Base-by-base conservation (phyloP, 2,888 invertebrate species). In the Coleophora flavipennella region DNA sequence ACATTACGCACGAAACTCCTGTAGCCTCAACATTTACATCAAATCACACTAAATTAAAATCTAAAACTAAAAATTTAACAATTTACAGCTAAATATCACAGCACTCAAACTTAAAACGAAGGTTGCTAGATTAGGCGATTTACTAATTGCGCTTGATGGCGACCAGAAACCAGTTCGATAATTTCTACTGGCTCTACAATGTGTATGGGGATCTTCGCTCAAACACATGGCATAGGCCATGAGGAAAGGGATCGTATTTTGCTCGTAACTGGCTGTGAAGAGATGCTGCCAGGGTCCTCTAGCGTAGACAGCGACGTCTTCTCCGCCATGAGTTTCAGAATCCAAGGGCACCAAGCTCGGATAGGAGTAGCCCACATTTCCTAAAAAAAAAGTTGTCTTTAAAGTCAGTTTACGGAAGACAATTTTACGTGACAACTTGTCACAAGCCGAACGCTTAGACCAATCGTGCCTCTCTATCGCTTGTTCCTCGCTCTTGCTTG, bases 221-320 rank as follows among this genome's bases (percentile, higher is more conserved):
- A 92, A 72, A 51, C 92, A 92, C 56, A 91, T 86, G 1, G 92
- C 92, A 53, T 89, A 93, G 0, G 87, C 89, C 78, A 92, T 89
- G 13, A 91, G 87, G 57, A 94, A 91, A 0, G 94, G 92, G 10
- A 95, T 90, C 42, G 89, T 86, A 57, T 88, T 90, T 64, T 95
- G 93, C 55, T 95, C 93, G 54, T 91, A 90, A 37, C 89, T 90
- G 12, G 94, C 91, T 0, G 91, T 89, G 67, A 95, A 92, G 3
- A 95, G 85, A 59, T 94, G 94, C 26, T 93, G 87, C 88, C 90
- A 91, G 0, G 93, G 94, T 37, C 91, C 95, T 9, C 65, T 67
- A 25, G 90, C 90, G 70, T 88, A 93, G 1, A 94, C 88, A 0
- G 89, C 89, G 0, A 94, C 93, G 62, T 94, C 94, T 49, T 93